These are phyloP conservation scores for Argentina silus DNA, from an alignment of 2,797 vertebrate genomes.

Conservation along the genomic window DNA sequence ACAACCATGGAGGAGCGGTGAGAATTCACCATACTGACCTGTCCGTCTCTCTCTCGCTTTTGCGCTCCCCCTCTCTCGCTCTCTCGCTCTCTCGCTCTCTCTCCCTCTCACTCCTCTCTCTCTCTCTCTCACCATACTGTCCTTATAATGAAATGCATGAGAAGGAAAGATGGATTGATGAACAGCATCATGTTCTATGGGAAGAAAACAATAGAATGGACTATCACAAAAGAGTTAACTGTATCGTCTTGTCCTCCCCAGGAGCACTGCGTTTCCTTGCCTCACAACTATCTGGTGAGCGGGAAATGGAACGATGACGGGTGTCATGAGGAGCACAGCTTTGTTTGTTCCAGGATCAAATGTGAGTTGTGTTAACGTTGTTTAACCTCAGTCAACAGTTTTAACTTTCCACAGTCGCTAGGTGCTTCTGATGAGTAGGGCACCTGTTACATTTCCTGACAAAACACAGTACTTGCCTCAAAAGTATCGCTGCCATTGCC, in stretches of 20 bases:
- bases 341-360: constrained; percentile 79
- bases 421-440: too few relatives aligned
- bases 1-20: constrained; percentile 74
- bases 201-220: background rate
- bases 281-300: constrained; percentile 58
- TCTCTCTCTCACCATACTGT: background rate
- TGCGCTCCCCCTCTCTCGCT: background rate
- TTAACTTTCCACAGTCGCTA: too few relatives aligned
- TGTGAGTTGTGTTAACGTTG: constrained; percentile 63
- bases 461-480: too few relatives aligned
- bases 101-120: background rate
- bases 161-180: background rate
- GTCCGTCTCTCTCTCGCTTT: too few relatives aligned
- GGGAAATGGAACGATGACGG: constrained; percentile 80
- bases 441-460: too few relatives aligned
- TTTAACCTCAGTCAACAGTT: too few relatives aligned
- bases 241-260: constrained; percentile 32
- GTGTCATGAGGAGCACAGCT: constrained; percentile 68
- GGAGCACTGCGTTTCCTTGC: constrained; percentile 78
- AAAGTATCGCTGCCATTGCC: too few relatives aligned
- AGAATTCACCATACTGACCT: constrained; percentile 21
- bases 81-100: background rate
- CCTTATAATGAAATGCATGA: background rate
- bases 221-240: background rate
- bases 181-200: background rate